phyloP scores from a whole-genome alignment of 2,113 vertebrate species.

The Sceloporus undulatus region DNA sequence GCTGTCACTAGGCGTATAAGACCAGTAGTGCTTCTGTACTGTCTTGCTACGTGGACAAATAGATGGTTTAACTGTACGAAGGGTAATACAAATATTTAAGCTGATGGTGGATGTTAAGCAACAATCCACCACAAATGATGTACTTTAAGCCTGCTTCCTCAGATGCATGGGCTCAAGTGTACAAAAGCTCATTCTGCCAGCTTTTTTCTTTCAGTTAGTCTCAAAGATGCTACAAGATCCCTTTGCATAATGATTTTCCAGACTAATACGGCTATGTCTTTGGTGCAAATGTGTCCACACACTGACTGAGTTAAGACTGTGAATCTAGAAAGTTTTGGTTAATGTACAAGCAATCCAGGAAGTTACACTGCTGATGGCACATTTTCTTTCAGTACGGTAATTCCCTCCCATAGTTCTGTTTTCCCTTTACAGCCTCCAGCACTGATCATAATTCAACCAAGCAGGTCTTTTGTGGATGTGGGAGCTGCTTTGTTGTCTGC shows the following conservation, averaged over 20 bases:
- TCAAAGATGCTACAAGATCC: too few species aligned
- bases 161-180: too few species aligned
- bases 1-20: neutral
- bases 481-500: neutral
- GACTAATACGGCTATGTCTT: too few species aligned
- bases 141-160: too few species aligned
- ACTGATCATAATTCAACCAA: neutral
- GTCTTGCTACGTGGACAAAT: neutral
- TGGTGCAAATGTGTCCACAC: neutral
- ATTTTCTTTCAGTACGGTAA: neutral
- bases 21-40: neutral
- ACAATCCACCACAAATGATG: too few species aligned
- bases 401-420: neutral
- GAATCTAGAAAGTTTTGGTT: neutral
- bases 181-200: neutral
- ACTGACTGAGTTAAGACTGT: neutral
- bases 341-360: constrained; percentile 13
- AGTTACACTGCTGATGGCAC: neutral
- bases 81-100: neutral
- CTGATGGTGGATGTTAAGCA: neutral
- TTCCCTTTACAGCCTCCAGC: neutral
- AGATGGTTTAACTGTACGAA: neutral
- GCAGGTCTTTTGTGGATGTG: neutral
- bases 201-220: neutral
- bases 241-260: too few species aligned